phyloP scores from a whole-genome alignment of 2,797 vertebrate species.

The Gallirallus australis region DNA sequence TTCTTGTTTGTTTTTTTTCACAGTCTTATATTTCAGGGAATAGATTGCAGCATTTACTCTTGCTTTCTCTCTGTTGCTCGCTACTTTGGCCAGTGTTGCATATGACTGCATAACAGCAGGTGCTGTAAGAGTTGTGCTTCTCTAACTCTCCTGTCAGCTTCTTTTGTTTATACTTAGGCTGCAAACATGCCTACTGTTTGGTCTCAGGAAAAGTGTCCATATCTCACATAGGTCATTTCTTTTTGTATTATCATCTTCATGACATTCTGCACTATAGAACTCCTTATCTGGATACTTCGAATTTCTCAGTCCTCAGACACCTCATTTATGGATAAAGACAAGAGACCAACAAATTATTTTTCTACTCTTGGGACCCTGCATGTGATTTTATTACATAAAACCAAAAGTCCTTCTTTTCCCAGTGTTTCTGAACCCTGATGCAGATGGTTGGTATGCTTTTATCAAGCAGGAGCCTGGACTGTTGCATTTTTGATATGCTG shows the following conservation, averaged over 20 bases:
- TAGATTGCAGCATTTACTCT: background rate
- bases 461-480: background rate
- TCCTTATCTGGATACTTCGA: background rate
- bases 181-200: background rate
- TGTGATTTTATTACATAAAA: background rate
- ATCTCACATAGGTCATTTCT: background rate
- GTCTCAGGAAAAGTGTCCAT: background rate
- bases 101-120: background rate
- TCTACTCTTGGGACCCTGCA: background rate
- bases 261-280: background rate
- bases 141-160: background rate
- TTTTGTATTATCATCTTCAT: background rate
- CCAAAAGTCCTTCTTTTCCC: background rate
- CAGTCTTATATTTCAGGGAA: background rate
- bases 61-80: background rate
- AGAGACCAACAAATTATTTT: background rate
- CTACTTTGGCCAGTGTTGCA: background rate
- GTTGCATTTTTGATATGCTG: background rate
- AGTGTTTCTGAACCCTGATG: background rate
- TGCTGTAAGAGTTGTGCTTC: background rate
- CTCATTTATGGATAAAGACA: background rate
- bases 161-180: background rate
- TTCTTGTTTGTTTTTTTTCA: background rate
- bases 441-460: background rate
- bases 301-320: background rate